These are phyloP conservation scores for Vannuccia rotundouncinata DNA, from an alignment of 2,888 invertebrate genomes.

Conservation along the genomic window DNA sequence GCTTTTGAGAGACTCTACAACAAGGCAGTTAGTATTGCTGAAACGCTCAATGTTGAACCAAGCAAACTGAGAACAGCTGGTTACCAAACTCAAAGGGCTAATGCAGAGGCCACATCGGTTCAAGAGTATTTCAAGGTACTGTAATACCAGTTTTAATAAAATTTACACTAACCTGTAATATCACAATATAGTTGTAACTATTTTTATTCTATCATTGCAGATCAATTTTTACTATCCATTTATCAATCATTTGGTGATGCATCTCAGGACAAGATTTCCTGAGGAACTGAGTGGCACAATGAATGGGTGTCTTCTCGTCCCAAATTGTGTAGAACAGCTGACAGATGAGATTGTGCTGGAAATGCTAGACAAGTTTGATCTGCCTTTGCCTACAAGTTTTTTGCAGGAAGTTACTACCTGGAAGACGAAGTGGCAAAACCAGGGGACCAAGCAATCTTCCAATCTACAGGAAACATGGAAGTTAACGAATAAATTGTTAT, in stretches of 20 bases:
- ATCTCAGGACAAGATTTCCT: not conserved
- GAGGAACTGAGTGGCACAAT: not conserved
- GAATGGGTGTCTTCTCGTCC: not conserved
- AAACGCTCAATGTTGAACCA: not conserved
- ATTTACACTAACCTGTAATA: no score
- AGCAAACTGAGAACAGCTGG: not conserved
- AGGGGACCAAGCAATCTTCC: no score
- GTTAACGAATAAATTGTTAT: not conserved
- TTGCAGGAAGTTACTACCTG: no score
- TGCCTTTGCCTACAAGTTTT: no score
- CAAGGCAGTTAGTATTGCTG: not conserved
- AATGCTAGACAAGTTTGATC: no score
- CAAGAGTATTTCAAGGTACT: not conserved
- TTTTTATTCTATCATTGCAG: no score
- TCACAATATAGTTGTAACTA: no score
- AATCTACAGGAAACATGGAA: conserved; percentile 26
- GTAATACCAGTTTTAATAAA: no score
- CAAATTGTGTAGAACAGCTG: no score
- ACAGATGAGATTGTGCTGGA: no score
- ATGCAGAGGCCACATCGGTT: not conserved
- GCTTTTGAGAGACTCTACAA: not conserved
- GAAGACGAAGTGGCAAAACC: no score
- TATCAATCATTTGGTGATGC: not conserved
- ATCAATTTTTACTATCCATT: not conserved
- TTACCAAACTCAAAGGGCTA: not conserved